Conservation (phyloP, 2,888 invertebrate species). For the Pemphredon lugubris region DNA sequence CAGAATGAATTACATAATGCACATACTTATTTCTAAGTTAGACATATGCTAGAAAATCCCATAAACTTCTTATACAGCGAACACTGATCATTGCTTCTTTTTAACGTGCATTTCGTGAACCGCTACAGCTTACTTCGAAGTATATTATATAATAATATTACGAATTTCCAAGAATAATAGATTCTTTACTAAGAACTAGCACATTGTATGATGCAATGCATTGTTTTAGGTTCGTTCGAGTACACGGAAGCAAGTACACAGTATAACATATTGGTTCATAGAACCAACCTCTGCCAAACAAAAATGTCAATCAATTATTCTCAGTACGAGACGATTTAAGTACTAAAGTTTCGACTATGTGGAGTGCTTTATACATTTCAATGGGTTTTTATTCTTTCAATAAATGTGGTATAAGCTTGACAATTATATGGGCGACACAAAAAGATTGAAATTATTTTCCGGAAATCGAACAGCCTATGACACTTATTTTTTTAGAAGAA, state of each 20-base stretch:
- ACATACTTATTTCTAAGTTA: constrained; percentile 50
- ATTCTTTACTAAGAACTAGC: constrained; percentile 29
- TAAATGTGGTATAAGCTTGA: too few relatives aligned
- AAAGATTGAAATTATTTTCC: too few relatives aligned
- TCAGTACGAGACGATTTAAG: constrained; percentile 34
- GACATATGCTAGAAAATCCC: constrained; percentile 32
- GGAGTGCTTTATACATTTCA: too few relatives aligned
- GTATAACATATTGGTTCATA: too few relatives aligned
- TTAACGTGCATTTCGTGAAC: constrained; percentile 1
- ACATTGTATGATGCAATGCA: constrained; percentile 11
- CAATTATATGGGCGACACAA: too few relatives aligned
- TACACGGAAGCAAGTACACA: constrained; percentile 33
- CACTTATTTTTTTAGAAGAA: too few relatives aligned
- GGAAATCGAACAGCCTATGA: too few relatives aligned
- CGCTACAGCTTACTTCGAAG: constrained; percentile 17
- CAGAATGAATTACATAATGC: constrained; percentile 64
- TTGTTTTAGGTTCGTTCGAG: constrained; percentile 13
- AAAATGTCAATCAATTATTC: constrained; percentile 47
- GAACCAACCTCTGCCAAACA: too few relatives aligned
- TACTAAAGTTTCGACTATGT: constrained; percentile 41
- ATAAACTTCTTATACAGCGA: constrained; percentile 19
- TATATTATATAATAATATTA: constrained; percentile 14
- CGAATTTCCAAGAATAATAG: constrained; percentile 41
- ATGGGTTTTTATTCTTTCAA: too few relatives aligned
- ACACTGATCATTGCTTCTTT: constrained; percentile 9